A percentile compares a stretch with the other conserved stretches of the same genome.
Evolutionary conservation across 2,797 vertebrate species (phyloP).

Genomic region (Linurgus olivaceus): DNA sequence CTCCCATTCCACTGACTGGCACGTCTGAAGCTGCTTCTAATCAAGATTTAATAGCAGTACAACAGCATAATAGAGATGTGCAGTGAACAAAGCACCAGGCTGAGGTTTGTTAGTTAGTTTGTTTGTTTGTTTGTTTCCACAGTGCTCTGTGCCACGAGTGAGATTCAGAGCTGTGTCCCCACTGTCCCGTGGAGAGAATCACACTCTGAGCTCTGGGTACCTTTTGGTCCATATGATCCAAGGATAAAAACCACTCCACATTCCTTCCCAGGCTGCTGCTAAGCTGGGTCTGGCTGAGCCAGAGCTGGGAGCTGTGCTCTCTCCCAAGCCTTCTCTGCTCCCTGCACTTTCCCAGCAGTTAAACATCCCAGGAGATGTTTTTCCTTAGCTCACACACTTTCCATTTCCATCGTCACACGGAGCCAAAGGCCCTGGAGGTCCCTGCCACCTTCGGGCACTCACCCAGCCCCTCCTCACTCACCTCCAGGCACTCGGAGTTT

Average conservation of each 20-base stretch:
- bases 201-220: background rate
- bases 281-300: background rate
- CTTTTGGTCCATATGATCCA: background rate
- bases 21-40: conserved; percentile 27
- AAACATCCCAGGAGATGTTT: background rate
- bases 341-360: background rate
- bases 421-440: background rate
- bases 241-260: background rate
- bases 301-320: background rate
- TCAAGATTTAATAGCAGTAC: conserved; percentile 10
- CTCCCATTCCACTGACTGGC: background rate
- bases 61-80: background rate
- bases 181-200: background rate
- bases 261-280: background rate
- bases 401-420: background rate
- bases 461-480: background rate
- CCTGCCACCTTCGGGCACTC: background rate
- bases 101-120: background rate
- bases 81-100: background rate
- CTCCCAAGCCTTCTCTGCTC: background rate
- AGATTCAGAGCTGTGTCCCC: background rate
- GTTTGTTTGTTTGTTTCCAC: background rate
- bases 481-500: background rate
- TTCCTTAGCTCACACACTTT: background rate
- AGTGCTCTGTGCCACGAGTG: background rate